Conservation (phyloP, 2,797 vertebrate species). For the Peromyscus melanophrys region DNA sequence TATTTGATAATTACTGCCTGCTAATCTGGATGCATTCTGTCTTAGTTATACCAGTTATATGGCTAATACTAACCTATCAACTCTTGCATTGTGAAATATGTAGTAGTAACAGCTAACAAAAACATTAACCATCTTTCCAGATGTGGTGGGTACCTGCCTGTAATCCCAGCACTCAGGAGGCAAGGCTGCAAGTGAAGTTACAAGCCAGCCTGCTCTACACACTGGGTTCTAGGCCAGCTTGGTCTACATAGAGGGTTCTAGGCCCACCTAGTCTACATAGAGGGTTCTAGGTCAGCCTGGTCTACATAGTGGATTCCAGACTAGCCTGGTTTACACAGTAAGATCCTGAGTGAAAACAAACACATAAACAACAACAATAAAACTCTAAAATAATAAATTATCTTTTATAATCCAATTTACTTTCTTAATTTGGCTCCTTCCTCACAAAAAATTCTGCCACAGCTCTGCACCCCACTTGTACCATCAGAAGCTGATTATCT, state of each 20-base stretch:
- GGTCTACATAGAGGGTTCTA: not conserved
- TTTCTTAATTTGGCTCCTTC: not conserved
- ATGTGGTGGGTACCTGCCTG: not conserved
- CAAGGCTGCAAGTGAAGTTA: not conserved
- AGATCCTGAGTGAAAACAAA: not conserved
- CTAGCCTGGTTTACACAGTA: not conserved
- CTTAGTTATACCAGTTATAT: not conserved
- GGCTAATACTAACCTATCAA: not conserved
- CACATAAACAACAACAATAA: not conserved
- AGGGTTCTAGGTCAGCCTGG: not conserved
- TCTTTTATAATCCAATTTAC: slow-evolving; percentile 5
- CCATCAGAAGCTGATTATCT: not conserved
- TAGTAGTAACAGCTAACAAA: not conserved
- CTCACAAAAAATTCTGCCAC: not conserved
- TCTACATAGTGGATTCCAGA: not conserved
- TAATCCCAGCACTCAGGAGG: not conserved
- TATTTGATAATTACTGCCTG: not conserved
- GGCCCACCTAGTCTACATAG: not conserved
- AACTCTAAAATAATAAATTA: not conserved
- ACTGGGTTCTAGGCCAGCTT: not conserved
- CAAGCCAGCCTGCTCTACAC: not conserved
- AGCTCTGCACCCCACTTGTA: not conserved
- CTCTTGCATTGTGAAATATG: not conserved
- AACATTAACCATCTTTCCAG: not conserved
- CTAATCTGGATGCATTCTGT: not conserved